Conservation (phyloP, 2,797 vertebrate species). For the Nyctibius grandis region DNA sequence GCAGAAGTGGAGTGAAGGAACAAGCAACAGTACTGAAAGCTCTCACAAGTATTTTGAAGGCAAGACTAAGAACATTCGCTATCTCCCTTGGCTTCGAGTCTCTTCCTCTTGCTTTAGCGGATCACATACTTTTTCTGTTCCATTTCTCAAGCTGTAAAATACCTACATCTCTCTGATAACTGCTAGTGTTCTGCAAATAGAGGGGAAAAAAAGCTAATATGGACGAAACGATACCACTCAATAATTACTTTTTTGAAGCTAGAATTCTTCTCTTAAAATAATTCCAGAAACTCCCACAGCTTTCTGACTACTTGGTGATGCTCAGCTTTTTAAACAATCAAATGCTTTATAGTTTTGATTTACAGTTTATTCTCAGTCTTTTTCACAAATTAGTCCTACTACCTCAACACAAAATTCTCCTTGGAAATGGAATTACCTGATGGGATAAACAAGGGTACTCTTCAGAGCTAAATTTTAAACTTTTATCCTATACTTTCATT, state of each 20-base stretch:
- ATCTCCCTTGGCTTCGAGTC: background rate
- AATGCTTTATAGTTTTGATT: background rate
- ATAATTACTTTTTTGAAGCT: background rate
- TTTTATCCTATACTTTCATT: background rate
- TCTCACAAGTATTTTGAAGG: background rate
- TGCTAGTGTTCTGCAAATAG: background rate
- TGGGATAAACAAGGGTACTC: background rate
- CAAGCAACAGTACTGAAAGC: background rate
- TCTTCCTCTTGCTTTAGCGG: background rate
- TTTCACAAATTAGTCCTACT: background rate
- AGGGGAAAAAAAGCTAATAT: background rate
- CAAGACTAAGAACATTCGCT: background rate
- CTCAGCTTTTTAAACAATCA: background rate
- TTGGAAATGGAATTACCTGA: background rate
- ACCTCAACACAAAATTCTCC: background rate
- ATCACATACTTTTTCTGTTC: background rate
- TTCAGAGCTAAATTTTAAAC: background rate
- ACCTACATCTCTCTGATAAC: background rate
- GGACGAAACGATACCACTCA: background rate
- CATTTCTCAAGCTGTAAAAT: background rate
- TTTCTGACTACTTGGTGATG: background rate
- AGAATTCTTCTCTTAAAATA: background rate
- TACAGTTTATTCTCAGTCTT: background rate
- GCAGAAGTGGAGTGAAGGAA: background rate
- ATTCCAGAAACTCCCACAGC: background rate